Evolutionary conservation across 2,888 invertebrate genomes (phyloP), one percentile per base, ranked within the genome.

Genomic region (Nemotelus pantherinus): DNA sequence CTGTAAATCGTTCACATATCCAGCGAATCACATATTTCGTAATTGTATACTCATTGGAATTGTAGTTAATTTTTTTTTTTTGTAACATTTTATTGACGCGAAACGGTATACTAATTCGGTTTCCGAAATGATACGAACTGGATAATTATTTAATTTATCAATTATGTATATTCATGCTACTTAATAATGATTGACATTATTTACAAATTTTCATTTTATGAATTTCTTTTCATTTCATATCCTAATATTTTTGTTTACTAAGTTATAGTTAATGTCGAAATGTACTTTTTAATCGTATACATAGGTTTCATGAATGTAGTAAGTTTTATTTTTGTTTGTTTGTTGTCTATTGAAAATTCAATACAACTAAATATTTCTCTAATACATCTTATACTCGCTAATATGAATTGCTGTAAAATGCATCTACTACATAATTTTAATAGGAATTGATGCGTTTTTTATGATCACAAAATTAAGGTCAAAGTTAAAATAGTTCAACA

Each of bases 231-330:
- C 48, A 60, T 63, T 44, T 74, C 44, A n/a, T 53, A 25, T 43
- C 10, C n/a, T 44, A 41, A 63, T 63, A 3, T 44, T 57, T 43
- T n/a, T 60, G 2, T 39, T 58, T 60, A 50, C 47, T 70, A 70
- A 55, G 25, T 50, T 63, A 7, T 53, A 10, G 55, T 70, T 47
- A 41, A 70, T 55, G 47, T 48, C 67, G 48, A 55, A 74, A 74
- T 74, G 47, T 74, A 74, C 60, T 74, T 63, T 47, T 45, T 7
- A 74, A 48, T 74, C 74, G 74, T 74, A 74, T 74, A 74, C 74
- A 63, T 74, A 55, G 3, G 25, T 74, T 48, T 74, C 63, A 47
- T 43, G 53, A 47, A 60, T 25, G 25, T 74, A 74, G 47, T 60
- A 39, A 25, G 47, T 60, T 60, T 60, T 4, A 55, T 70, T 55